Percentiles rank a stretch among this genome's conserved stretches.
Evolutionary conservation across 1,140 invertebrate genomes (phyloP).

Genomic region (Nasonia vitripennis): DNA sequence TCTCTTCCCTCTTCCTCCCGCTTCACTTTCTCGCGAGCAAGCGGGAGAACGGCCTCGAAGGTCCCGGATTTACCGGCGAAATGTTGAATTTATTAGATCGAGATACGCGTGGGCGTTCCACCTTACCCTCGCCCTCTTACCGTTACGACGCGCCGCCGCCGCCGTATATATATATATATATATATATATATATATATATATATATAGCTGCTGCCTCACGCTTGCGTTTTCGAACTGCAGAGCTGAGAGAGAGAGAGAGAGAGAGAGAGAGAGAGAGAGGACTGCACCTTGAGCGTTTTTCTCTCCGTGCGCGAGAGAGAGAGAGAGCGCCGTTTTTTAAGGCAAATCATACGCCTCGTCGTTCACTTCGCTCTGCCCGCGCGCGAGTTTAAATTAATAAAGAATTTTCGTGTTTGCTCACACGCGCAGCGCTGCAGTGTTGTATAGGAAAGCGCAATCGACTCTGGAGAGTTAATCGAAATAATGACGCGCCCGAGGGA

Average conservation of each 20-base stretch:
- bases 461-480: constrained; percentile 28
- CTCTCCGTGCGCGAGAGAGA: not conserved
- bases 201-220: too few species aligned
- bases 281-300: constrained; percentile 10
- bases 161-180: not conserved
- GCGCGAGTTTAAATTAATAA: not conserved
- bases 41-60: constrained; percentile 62
- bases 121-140: constrained; percentile 65
- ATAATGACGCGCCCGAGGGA: constrained; percentile 32
- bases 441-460: not conserved
- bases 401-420: not conserved
- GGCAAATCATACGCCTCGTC: not conserved
- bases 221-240: constrained; percentile 19
- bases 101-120: constrained; percentile 74
- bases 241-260: not conserved
- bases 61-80: constrained; percentile 73
- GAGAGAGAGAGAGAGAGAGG: not conserved
- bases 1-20: constrained; percentile 47
- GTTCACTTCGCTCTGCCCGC: not conserved
- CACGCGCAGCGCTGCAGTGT: not conserved
- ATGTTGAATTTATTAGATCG: constrained; percentile 76
- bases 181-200: not conserved
- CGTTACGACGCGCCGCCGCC: constrained; percentile 49
- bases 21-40: constrained; percentile 50
- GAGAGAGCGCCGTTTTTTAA: not conserved